Conservation (phyloP, 2,113 vertebrate genomes). For the Egretta garzetta region DNA sequence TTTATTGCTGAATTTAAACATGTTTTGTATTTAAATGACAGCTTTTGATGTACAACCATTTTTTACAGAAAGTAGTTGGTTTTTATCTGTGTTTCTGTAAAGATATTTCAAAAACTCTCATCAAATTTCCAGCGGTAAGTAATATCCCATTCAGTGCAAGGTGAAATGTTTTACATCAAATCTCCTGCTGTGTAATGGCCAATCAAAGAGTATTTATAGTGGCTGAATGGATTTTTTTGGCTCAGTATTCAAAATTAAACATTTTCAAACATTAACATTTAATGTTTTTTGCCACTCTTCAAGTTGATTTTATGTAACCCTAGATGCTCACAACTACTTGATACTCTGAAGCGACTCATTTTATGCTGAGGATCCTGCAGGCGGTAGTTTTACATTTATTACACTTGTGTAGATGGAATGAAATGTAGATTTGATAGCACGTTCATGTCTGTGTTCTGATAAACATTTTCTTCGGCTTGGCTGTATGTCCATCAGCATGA, state of each 20-base stretch:
- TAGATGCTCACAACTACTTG: slow-evolving; percentile 65
- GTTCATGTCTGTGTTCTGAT: slow-evolving; percentile 3
- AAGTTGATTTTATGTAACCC: slow-evolving; percentile 75
- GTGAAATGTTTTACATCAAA: slow-evolving; percentile 76
- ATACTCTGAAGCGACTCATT: slow-evolving; percentile 61
- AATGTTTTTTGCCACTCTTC: slow-evolving; percentile 70
- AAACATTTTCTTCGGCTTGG: neutral
- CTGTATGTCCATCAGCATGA: neutral
- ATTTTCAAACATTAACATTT: slow-evolving; percentile 76
- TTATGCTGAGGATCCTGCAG: slow-evolving; percentile 49
- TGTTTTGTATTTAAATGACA: slow-evolving; percentile 76
- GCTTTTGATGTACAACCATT: slow-evolving; percentile 67
- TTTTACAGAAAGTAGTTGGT: slow-evolving; percentile 71
- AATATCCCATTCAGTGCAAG: slow-evolving; percentile 70
- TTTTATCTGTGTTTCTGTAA: slow-evolving; percentile 76
- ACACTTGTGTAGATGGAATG: slow-evolving; percentile 31
- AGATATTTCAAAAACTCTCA: slow-evolving; percentile 72
- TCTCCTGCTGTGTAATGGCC: slow-evolving; percentile 75
- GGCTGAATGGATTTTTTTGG: slow-evolving; percentile 72
- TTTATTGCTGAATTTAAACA: slow-evolving; percentile 73
- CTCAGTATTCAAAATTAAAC: slow-evolving; percentile 74
- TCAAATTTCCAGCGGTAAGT: slow-evolving; percentile 73
- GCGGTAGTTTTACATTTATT: slow-evolving; percentile 60
- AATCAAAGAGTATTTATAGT: slow-evolving; percentile 77
- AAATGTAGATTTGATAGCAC: slow-evolving; percentile 61